A percentile compares a stretch with the other conserved stretches of the same genome.
These are phyloP conservation scores for Sprattus sprattus DNA, from an alignment of 2,113 vertebrate species.

Conservation along the genomic window DNA sequence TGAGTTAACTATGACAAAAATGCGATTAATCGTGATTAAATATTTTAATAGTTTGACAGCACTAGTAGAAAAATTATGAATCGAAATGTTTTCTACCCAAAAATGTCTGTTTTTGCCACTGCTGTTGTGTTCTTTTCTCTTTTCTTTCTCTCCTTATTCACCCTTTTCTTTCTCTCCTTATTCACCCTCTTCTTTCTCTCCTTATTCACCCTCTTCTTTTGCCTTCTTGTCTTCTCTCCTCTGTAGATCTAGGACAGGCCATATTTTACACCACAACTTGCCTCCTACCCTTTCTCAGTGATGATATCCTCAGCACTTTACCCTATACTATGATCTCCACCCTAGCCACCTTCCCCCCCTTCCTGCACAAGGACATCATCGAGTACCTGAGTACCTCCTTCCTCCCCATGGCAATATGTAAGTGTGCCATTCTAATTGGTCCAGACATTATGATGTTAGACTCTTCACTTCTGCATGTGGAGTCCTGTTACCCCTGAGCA, in stretches of 20 bases:
- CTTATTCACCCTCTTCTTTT: constrained; percentile 61
- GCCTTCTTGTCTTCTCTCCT: constrained; percentile 56
- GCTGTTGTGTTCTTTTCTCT: constrained; percentile 49
- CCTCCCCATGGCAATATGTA: constrained; percentile 98
- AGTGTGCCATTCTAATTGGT: constrained; percentile 66
- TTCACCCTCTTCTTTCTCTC: too few species aligned
- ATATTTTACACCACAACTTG: constrained; percentile 99
- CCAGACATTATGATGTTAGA: too few species aligned
- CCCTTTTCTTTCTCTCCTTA: too few species aligned
- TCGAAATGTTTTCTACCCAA: too few species aligned
- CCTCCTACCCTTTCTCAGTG: constrained; percentile 97
- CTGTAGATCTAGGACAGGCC: constrained; percentile 97
- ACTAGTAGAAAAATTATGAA: too few species aligned
- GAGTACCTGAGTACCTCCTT: constrained; percentile 99
- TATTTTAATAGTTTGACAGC: too few species aligned
- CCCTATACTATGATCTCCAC: constrained; percentile 99
- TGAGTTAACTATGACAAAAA: too few species aligned
- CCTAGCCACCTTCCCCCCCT: constrained; percentile 97
- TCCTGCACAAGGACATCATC: constrained; percentile 99
- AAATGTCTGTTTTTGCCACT: neutral
- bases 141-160: constrained; percentile 70
- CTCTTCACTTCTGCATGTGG: too few species aligned
- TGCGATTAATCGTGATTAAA: too few species aligned
- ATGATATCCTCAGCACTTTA: constrained; percentile 99
- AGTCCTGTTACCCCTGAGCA: neutral